Evolutionary conservation across 1,140 invertebrate genomes (phyloP).

Genomic region (Dufourea novaeangliae): DNA sequence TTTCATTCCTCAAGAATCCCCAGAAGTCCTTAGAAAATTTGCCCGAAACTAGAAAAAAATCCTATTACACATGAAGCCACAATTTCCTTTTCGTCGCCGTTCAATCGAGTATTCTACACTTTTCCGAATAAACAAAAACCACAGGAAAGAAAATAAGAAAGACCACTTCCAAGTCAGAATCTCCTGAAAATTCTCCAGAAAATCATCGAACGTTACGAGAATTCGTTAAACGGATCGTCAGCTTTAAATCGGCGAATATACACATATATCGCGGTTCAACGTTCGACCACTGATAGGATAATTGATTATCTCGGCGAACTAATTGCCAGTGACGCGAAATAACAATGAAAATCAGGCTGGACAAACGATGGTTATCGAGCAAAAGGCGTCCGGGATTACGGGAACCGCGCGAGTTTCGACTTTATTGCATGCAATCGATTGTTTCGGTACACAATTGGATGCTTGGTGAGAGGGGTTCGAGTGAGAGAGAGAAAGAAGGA

Average conservation of each 20-base stretch:
- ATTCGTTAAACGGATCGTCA: not conserved
- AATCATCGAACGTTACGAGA: not conserved
- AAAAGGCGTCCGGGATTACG: constrained; percentile 24
- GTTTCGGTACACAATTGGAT: constrained; percentile 59
- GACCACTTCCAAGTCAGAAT: no score
- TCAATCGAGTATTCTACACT: no score
- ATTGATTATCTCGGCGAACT: constrained; percentile 1
- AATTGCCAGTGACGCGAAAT: not conserved
- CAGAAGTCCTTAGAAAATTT: no score
- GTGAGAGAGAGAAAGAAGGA: no score
- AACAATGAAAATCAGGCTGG: constrained; percentile 34
- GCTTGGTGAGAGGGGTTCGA: not conserved
- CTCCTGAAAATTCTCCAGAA: not conserved
- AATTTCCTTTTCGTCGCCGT: no score
- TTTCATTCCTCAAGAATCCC: no score
- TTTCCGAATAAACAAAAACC: no score
- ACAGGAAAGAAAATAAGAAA: no score
- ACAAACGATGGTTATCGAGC: not conserved
- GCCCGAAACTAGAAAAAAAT: no score
- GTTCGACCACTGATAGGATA: not conserved
- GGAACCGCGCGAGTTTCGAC: constrained; percentile 47
- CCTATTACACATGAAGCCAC: no score
- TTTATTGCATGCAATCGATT: constrained; percentile 64
- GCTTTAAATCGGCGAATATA: no score
- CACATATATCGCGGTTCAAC: not conserved